These are phyloP conservation scores for Charadrius vociferus DNA, from an alignment of 2,113 vertebrate genomes.

Conservation along the genomic window DNA sequence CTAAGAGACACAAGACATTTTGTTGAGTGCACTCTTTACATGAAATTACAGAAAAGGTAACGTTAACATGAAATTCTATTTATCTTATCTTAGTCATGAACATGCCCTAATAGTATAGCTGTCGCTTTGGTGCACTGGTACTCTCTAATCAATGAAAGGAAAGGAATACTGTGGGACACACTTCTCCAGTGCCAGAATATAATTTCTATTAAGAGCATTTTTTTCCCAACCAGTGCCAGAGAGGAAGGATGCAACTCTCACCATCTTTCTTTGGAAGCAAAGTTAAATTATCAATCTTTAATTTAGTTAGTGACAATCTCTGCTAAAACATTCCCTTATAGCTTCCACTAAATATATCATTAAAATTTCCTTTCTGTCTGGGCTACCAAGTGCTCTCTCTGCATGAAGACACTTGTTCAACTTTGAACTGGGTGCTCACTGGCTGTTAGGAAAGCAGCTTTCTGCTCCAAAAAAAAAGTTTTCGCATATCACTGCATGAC, in stretches of 20 bases:
- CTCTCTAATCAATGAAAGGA: not conserved
- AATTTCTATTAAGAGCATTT: slow-evolving; percentile 42
- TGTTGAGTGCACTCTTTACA: not conserved
- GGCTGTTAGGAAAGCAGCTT: slow-evolving; percentile 53
- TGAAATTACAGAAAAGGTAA: not conserved
- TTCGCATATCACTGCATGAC: not conserved
- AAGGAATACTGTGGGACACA: not conserved
- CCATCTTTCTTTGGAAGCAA: slow-evolving; percentile 67
- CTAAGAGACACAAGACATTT: not conserved
- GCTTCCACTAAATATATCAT: slow-evolving; percentile 55
- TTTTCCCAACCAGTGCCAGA: slow-evolving; percentile 21
- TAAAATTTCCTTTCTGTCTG: slow-evolving; percentile 37
- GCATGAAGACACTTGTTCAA: slow-evolving; percentile 7
- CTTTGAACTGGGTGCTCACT: slow-evolving; percentile 53
- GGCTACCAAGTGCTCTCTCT: slow-evolving; percentile 34
- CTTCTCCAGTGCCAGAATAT: not conserved
- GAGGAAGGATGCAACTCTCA: slow-evolving; percentile 36
- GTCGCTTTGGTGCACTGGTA: not conserved
- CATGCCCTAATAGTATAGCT: not conserved
- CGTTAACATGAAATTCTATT: not conserved
- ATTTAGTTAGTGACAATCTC: slow-evolving; percentile 71
- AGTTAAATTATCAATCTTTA: slow-evolving; percentile 74
- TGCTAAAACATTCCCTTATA: slow-evolving; percentile 56
- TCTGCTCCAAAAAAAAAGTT: not conserved
- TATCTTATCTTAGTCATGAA: not conserved